A percentile compares a stretch with the other conserved stretches of the same genome.
These are phyloP conservation scores for Reticulitermes lucifugus DNA, from an alignment of 2,888 invertebrate genomes.

Conservation along the genomic window DNA sequence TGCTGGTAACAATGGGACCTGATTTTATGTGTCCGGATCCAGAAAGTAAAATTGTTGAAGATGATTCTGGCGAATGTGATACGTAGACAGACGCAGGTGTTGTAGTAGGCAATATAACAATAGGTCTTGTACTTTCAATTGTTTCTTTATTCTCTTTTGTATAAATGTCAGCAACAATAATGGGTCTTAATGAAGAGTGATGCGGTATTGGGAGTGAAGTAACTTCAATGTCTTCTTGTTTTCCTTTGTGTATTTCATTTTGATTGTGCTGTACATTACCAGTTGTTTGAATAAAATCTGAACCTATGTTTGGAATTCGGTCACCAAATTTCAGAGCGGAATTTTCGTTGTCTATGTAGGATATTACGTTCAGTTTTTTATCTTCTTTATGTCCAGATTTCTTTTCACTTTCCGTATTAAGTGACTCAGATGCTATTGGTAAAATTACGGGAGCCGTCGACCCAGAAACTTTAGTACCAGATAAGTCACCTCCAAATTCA, in stretches of 20 bases:
- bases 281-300: not conserved
- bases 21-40: not conserved
- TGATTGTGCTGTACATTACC: slow-evolving; percentile 8
- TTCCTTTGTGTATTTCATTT: slow-evolving; percentile 25
- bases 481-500: slow-evolving; percentile 22
- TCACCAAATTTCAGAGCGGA: slow-evolving; percentile 36
- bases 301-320: not conserved
- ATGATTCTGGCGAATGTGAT: slow-evolving; percentile 12
- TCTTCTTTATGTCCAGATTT: not conserved
- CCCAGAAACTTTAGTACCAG: not conserved
- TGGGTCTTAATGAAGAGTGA: slow-evolving; percentile 50
- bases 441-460: not conserved
- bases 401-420: not conserved
- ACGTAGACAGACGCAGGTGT: not conserved
- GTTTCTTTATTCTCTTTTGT: slow-evolving; percentile 12
- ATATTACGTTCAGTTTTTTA: slow-evolving; percentile 51
- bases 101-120: not conserved
- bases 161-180: slow-evolving; percentile 51
- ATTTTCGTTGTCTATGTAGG: slow-evolving; percentile 55
- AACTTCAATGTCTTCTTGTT: slow-evolving; percentile 12
- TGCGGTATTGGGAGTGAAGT: slow-evolving; percentile 21
- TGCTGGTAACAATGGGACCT: not conserved
- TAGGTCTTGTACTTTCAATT: not conserved
- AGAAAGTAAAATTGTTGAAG: not conserved
- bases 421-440: not conserved